phyloP scores from a whole-genome alignment of 92 coral and sea anemone species.

The Porites cylindrica region DNA sequence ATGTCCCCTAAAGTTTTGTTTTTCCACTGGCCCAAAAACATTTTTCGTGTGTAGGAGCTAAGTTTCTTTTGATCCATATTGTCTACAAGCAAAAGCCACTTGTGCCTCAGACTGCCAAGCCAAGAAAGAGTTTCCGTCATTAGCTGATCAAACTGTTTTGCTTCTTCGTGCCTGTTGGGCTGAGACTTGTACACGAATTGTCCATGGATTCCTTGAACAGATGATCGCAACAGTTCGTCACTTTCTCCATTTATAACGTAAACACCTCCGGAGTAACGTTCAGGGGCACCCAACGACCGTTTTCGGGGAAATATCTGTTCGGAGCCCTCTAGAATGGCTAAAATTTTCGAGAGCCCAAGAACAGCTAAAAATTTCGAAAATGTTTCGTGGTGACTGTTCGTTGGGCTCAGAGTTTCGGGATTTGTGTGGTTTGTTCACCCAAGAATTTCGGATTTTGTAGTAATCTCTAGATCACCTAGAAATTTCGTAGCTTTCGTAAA shows the following conservation, averaged over 20 bases:
- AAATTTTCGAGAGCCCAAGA: too few species aligned
- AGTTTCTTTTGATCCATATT: constrained; percentile 56
- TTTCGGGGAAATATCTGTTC: too few species aligned
- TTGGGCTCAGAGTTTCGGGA: too few species aligned
- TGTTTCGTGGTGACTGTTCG: too few species aligned
- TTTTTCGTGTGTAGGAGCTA: constrained; percentile 50
- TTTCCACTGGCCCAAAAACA: constrained; percentile 77
- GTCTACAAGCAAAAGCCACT: constrained; percentile 76
- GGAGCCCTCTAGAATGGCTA: too few species aligned
- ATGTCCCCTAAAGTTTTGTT: constrained; percentile 61
- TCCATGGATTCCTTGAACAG: constrained; percentile 18
- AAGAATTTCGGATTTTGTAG: too few species aligned
- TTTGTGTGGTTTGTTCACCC: too few species aligned
- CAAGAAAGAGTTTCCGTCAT: constrained; percentile 54
- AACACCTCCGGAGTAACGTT: constrained; percentile 57
- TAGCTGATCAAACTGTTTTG: constrained; percentile 28
- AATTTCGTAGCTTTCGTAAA: too few species aligned
- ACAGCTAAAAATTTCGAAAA: too few species aligned
- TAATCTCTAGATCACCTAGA: too few species aligned
- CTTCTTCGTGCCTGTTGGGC: constrained; percentile 9
- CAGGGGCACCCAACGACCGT: too few species aligned
- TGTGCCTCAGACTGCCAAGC: constrained; percentile 41
- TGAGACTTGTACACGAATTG: constrained; percentile 42
- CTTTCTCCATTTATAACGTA: constrained; percentile 68
- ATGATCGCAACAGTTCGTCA: constrained; percentile 20